Percentiles rank a stretch among this genome's conserved stretches.
Conservation (phyloP, 2,888 invertebrate genomes). For the Lutraria lutraria region DNA sequence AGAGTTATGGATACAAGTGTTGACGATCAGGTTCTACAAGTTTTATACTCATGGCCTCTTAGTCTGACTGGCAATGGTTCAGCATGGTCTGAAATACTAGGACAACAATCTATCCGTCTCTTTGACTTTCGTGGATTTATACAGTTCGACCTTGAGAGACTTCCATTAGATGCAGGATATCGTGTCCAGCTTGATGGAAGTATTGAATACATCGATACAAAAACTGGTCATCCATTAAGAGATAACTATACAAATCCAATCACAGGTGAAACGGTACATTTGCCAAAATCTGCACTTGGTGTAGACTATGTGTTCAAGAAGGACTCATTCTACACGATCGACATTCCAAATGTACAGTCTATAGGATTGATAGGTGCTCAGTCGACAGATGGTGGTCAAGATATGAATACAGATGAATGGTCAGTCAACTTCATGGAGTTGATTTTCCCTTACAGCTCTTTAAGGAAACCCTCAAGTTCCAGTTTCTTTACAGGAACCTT, state of each 20-base stretch:
- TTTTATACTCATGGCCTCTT: constrained; percentile 40
- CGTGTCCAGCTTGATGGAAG: constrained; percentile 44
- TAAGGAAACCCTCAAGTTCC: background rate
- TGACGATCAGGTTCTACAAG: constrained; percentile 58
- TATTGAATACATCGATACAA: constrained; percentile 41
- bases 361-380: constrained; percentile 59
- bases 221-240: constrained; percentile 36
- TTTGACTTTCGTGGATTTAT: constrained; percentile 55
- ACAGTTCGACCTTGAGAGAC: constrained; percentile 16
- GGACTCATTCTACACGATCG: constrained; percentile 57
- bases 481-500: constrained; percentile 66
- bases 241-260: constrained; percentile 64
- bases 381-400: constrained; percentile 26
- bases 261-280: constrained; percentile 51
- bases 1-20: constrained; percentile 34
- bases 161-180: constrained; percentile 39
- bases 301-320: constrained; percentile 8
- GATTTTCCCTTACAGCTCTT: constrained; percentile 55
- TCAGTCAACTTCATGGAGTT: constrained; percentile 54
- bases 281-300: constrained; percentile 28
- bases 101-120: constrained; percentile 51
- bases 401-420: constrained; percentile 37
- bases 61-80: constrained; percentile 60
- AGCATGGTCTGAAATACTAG: constrained; percentile 63
- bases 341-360: constrained; percentile 52